Conservation (phyloP, 2,113 vertebrate genomes). For the Leiothrix lutea region DNA sequence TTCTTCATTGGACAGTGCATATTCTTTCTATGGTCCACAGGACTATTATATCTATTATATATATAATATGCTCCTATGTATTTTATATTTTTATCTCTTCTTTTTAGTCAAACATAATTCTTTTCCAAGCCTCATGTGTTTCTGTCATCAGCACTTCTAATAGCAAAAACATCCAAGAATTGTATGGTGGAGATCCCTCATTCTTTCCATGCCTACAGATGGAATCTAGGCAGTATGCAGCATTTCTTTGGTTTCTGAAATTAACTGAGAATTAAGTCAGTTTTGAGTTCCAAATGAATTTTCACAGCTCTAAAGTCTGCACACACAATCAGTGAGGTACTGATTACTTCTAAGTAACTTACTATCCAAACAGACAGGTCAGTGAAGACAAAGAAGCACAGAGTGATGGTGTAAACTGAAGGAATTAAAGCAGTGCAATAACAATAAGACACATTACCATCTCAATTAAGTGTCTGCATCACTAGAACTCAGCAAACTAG, state of each 20-base stretch:
- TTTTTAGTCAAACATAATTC: not conserved
- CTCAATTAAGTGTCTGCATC: not conserved
- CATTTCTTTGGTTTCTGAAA: not conserved
- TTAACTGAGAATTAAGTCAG: not conserved
- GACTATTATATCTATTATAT: not conserved
- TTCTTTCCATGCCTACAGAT: not conserved
- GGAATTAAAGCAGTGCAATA: not conserved
- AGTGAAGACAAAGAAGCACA: not conserved
- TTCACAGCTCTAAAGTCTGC: not conserved
- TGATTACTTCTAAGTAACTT: not conserved
- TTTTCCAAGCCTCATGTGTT: not conserved
- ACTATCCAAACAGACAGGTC: not conserved
- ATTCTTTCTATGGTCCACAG: not conserved
- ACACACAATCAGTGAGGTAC: not conserved
- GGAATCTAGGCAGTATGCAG: not conserved
- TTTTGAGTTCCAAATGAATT: not conserved
- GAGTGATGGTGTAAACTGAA: not conserved
- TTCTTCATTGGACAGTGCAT: not conserved
- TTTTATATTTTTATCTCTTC: not conserved
- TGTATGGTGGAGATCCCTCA: not conserved
- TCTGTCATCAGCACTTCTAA: not conserved
- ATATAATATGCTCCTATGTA: not conserved
- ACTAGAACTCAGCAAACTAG: not conserved
- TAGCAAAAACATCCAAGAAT: not conserved
- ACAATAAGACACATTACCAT: not conserved